Percentiles rank a stretch among this genome's conserved stretches.
phyloP scores from a whole-genome alignment of 2,113 vertebrate species.

The Struthio camelus region DNA sequence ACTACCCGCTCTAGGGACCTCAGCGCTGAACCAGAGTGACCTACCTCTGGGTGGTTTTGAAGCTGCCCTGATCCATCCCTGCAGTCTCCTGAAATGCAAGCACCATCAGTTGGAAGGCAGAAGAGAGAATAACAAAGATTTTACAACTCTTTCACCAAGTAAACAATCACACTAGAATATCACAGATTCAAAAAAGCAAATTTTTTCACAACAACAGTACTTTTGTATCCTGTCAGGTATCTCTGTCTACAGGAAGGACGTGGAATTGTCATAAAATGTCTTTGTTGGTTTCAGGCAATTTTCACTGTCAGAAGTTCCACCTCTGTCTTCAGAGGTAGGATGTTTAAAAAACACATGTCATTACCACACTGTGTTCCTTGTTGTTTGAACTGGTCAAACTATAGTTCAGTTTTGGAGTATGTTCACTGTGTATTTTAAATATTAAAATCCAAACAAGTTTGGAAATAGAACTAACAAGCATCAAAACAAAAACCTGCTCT shows the following conservation, averaged over 20 bases:
- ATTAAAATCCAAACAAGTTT: not conserved
- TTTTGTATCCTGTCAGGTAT: not conserved
- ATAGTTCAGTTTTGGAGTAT: not conserved
- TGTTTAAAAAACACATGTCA: not conserved
- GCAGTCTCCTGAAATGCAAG: conserved; percentile 71
- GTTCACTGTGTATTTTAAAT: not conserved
- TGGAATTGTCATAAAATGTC: not conserved
- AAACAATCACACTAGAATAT: not conserved
- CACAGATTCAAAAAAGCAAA: not conserved
- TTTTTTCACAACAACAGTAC: no score
- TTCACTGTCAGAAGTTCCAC: not conserved
- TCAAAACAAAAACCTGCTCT: not conserved
- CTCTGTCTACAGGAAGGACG: no score
- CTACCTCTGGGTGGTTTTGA: conserved; percentile 69
- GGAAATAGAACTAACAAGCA: not conserved
- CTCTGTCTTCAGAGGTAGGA: not conserved
- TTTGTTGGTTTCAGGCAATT: not conserved
- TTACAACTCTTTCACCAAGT: not conserved
- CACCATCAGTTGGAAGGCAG: not conserved
- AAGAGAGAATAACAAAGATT: not conserved
- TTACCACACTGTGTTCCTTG: fast-evolving
- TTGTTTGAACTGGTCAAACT: fast-evolving
- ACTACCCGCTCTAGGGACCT: fast-evolving
- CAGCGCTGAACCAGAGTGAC: not conserved
- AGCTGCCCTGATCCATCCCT: conserved; percentile 67